Percentiles rank a stretch among this genome's conserved stretches.
phyloP scores from a whole-genome alignment of 2,888 invertebrate genomes.

The Drosophila peninsularis region DNA sequence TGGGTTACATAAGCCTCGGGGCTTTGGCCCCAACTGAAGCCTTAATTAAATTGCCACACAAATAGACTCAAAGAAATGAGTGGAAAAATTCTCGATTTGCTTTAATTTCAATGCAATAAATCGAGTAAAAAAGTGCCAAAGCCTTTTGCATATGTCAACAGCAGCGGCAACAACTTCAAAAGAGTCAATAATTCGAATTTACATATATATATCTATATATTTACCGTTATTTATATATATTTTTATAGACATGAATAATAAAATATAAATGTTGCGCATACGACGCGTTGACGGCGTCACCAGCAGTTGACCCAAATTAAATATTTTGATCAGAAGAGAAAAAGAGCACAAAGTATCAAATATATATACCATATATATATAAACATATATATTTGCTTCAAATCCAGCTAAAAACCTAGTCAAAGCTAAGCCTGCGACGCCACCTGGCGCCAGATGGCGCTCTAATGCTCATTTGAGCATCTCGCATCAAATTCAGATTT shows the following conservation, averaged over 20 bases:
- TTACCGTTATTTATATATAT: not conserved
- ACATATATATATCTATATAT: not conserved
- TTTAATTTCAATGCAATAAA: not conserved
- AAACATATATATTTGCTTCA: not conserved
- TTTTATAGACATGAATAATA: slow-evolving; percentile 19
- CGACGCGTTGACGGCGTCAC: slow-evolving; percentile 44
- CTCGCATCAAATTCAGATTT: not conserved
- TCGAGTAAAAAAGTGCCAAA: not conserved
- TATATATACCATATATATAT: not conserved
- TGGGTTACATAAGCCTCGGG: slow-evolving; percentile 39
- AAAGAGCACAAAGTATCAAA: not conserved
- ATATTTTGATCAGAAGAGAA: slow-evolving; percentile 5
- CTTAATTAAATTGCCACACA: not conserved
- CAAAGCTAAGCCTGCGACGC: not conserved
- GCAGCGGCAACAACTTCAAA: slow-evolving; percentile 8
- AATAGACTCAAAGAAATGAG: not conserved
- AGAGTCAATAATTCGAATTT: slow-evolving; percentile 5
- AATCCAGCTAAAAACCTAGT: not conserved
- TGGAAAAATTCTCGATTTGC: not conserved
- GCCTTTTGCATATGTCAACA: not conserved
- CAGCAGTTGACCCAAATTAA: slow-evolving; percentile 46
- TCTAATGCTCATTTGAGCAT: not conserved
- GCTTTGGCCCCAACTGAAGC: slow-evolving; percentile 3
- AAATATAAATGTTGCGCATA: slow-evolving; percentile 62
- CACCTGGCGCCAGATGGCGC: slow-evolving; percentile 4